Conservation (phyloP, 2,113 vertebrate genomes). For the Grammomys surdaster region DNA sequence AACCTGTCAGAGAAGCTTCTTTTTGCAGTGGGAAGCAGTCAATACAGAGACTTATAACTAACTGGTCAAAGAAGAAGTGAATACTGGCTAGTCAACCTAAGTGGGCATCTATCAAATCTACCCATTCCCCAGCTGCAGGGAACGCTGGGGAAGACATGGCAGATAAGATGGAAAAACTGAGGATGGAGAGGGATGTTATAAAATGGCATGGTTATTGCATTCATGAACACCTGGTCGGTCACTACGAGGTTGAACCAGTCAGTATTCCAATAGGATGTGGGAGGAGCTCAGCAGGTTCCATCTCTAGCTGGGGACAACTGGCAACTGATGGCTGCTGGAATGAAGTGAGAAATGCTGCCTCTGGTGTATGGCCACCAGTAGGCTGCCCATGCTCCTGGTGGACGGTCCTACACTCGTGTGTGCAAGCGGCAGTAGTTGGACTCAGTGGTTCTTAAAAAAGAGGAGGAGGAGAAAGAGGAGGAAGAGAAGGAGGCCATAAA, state of each 20-base stretch:
- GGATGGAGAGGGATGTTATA: too few relatives aligned
- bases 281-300: neutral
- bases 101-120: neutral
- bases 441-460: neutral
- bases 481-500: too few relatives aligned
- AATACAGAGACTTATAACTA: neutral
- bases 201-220: neutral
- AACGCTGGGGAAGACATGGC: neutral
- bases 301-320: neutral
- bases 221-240: neutral
- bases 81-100: neutral
- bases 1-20: neutral
- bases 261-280: neutral
- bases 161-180: neutral
- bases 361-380: neutral
- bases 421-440: neutral
- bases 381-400: neutral
- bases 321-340: neutral
- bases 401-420: too few relatives aligned
- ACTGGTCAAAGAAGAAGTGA: neutral
- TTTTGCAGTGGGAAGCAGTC: neutral
- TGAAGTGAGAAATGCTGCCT: neutral
- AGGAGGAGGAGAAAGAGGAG: neutral
- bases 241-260: neutral
- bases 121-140: neutral